Base-by-base conservation (phyloP, 1,140 invertebrate genomes). In the Hormaphis cornu region DNA sequence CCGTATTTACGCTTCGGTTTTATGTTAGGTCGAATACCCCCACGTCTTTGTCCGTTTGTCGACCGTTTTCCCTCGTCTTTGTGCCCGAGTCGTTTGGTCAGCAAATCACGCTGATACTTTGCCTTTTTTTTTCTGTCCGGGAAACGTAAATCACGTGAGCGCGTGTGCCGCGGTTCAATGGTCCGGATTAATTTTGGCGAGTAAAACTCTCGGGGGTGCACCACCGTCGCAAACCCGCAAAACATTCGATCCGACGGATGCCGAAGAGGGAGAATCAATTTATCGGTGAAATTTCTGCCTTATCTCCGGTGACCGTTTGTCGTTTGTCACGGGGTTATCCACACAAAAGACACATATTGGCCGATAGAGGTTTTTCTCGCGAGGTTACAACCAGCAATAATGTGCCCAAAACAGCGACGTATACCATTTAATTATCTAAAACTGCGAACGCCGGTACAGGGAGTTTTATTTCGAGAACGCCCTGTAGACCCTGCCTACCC, bases 141-240 rank as follows among this genome's bases (percentile, higher is more conserved):
- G n/a, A 35, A 58, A 24, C 35, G 40, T 58, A 58, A 58, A 58
- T 58, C 54, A 40, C 35, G 40, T n/a, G 54, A 40, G 33, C n/a
- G 33, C n/a, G 35, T 58, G 33, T 58, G 54, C 40, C 54, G 40
- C 35, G 35, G 54, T 24, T 58, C 54, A 58, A 58, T 58, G 54
- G 40, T 40, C 54, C 24, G 54, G 54, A 58, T 58, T 58, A 58
- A 58, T 35, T 58, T 58, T 58, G n/a, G n/a, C 54, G 14, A 40
- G 14, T 58, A 58, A 58, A 58, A 58, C 54, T 58, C 40, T n/a
- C n/a, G n/a, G 24, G 54, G 24, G 35, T 58, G 14, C 35, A 24
- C 22, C 14, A 4, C 20, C 16, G 22, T 24, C 33, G 18, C 54
- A 40, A 7, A 37, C 12, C 28, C 20, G 37, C 20, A 24, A 40